Conservation (phyloP, 2,113 vertebrate species). For the Hypanus sabinus region DNA sequence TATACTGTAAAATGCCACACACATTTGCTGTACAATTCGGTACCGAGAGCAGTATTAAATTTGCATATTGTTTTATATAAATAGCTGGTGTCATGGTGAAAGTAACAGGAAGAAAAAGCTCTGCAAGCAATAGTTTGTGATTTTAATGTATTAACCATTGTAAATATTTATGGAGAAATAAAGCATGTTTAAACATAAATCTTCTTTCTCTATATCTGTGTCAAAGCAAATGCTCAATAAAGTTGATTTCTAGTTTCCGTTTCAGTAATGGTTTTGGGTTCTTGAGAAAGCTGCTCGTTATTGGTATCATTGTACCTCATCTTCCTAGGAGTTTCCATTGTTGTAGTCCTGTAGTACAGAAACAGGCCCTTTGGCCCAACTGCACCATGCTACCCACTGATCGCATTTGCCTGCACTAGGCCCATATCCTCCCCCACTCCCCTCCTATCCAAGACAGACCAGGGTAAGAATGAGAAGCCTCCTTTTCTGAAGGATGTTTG, state of each 20-base stretch:
- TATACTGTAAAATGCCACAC: not conserved
- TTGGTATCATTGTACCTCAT: too few relatives aligned
- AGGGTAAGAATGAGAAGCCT: too few relatives aligned
- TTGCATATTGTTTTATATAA: not conserved
- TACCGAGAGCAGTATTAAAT: not conserved
- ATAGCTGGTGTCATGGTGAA: not conserved
- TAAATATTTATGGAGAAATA: not conserved
- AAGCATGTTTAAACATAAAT: not conserved
- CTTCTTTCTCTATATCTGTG: not conserved
- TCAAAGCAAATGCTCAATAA: slow-evolving; percentile 2
- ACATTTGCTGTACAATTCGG: not conserved
- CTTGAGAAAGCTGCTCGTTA: not conserved
- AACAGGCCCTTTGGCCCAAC: too few relatives aligned
- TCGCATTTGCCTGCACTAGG: too few relatives aligned
- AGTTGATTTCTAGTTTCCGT: not conserved
- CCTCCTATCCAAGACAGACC: too few relatives aligned
- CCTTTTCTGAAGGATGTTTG: too few relatives aligned
- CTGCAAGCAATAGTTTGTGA: not conserved
- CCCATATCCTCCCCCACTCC: too few relatives aligned
- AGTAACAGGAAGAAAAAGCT: not conserved
- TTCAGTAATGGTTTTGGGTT: not conserved
- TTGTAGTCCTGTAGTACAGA: too few relatives aligned
- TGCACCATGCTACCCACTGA: too few relatives aligned
- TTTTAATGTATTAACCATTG: not conserved
- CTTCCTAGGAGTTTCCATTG: too few relatives aligned